Evolutionary conservation across 2,113 vertebrate species (phyloP).

Genomic region (Phalacrocorax carbo): DNA sequence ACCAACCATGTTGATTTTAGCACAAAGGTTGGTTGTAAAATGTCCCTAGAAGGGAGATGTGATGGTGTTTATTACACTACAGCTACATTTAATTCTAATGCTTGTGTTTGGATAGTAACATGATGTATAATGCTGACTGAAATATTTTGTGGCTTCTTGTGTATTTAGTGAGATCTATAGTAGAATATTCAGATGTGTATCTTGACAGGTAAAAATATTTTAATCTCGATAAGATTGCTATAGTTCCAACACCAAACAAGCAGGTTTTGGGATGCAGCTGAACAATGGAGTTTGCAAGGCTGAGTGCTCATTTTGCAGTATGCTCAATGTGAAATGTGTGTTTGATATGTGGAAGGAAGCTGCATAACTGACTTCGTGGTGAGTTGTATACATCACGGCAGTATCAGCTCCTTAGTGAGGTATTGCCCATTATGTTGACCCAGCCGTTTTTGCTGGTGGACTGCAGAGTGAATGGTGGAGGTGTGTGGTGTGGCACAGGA

Average conservation of each 20-base stretch:
- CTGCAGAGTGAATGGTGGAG: not conserved
- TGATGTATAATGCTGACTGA: not conserved
- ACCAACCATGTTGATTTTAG: constrained; percentile 14
- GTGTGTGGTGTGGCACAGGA: not conserved
- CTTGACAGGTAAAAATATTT: not conserved
- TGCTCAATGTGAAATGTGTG: not conserved
- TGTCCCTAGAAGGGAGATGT: not conserved
- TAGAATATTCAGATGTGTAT: not conserved
- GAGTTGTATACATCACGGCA: not conserved
- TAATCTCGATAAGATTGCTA: not conserved
- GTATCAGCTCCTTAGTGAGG: not conserved
- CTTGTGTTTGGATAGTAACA: not conserved
- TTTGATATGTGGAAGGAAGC: not conserved
- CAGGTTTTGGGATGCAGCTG: not conserved
- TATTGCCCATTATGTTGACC: not conserved
- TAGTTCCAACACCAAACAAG: not conserved
- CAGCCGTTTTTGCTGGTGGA: not conserved
- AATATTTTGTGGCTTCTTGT: not conserved
- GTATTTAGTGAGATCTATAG: not conserved
- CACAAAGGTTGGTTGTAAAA: constrained; percentile 10
- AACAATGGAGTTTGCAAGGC: constrained; percentile 28
- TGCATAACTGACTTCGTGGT: not conserved
- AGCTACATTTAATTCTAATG: not conserved
- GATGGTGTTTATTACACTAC: not conserved
- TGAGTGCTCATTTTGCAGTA: not conserved